Evolutionary conservation across 2,888 invertebrate species (phyloP), one percentile per base, ranked within the genome.

Genomic region (Cataglyphis livida): DNA sequence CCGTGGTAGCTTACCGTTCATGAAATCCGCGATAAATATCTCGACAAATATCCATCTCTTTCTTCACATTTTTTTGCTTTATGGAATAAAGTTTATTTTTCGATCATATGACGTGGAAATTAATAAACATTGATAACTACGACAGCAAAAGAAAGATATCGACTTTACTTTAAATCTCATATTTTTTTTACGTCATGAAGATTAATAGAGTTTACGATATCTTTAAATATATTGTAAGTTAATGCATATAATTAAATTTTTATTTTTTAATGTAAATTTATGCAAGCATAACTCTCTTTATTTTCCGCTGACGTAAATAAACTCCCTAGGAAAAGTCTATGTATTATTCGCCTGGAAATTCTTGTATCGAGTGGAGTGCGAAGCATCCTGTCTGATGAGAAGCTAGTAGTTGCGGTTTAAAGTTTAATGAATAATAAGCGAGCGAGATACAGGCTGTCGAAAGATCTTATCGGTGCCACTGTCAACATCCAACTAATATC

Each of bases 401-500:
- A 18, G 57, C 41, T 32, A 41, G 79, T 86, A 86, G 82, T 70
- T 81, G 88, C 81, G 87, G 86, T 91, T 92, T 90, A 92, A 91
- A 92, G 91, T 92, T 89, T 91, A 90, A 93, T 93, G 93, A 93
- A 93, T 93, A 92, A 93, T 93, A 91, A 92, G 90, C 89, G 88
- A 87, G 84, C 87, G 70, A 81, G 88, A 87, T 88, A 87, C 87
- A 88, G 90, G 88, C 92, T 90, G 89, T 89, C 90, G 87, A 92
- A 88, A 89, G 93, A 93, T 93, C 89, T 90, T 93, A 93, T 93
- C 93, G 89, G 89, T 74, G 89, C 91, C 89, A 93, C 92, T 92
- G 93, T 93, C 93, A 93, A 93, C 93, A 93, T 89, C 92, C 92
- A 93, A 92, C 93, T 93, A 93, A 93, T 93, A 93, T 93, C 93